Evolutionary conservation across 2,888 invertebrate species (phyloP).

Genomic region (Autographa gamma): DNA sequence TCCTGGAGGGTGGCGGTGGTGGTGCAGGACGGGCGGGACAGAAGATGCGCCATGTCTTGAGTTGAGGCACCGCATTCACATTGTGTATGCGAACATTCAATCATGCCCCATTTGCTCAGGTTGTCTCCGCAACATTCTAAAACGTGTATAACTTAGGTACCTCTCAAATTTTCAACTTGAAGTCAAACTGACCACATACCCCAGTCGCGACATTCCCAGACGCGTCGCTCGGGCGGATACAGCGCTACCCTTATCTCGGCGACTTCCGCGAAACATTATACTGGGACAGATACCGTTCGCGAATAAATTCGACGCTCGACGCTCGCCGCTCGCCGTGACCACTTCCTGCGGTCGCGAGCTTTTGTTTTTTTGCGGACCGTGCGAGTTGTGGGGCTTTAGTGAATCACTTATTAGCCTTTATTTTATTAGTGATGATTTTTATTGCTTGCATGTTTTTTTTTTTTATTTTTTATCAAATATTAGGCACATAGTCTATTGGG

Average conservation of each 20-base stretch:
- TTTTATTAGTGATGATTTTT: conserved; percentile 7
- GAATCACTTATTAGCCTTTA: conserved; percentile 41
- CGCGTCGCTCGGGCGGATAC: conserved; percentile 71
- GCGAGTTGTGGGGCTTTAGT: conserved; percentile 64
- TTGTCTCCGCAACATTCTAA: too few relatives aligned
- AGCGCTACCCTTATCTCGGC: conserved; percentile 76
- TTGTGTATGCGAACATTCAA: too few relatives aligned
- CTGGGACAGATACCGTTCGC: conserved; percentile 65
- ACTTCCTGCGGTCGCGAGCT: conserved; percentile 68
- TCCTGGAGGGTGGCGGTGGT: too few relatives aligned
- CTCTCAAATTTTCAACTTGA: not conserved
- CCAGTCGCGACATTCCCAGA: conserved; percentile 44
- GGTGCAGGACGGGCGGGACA: too few relatives aligned
- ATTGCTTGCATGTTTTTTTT: not conserved
- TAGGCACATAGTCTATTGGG: too few relatives aligned
- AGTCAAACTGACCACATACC: conserved; percentile 13
- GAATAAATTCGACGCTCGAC: conserved; percentile 73
- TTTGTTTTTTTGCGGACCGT: conserved; percentile 61
- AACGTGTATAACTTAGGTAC: not conserved
- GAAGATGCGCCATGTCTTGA: too few relatives aligned
- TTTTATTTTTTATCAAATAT: not conserved
- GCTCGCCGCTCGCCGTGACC: conserved; percentile 72
- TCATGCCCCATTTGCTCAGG: too few relatives aligned
- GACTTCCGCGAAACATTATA: conserved; percentile 77
- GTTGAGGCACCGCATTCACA: too few relatives aligned